Percentiles rank a stretch among this genome's conserved stretches.
Conservation (phyloP, 2,797 vertebrate genomes). For the Parauchenoglanis punctatus region DNA sequence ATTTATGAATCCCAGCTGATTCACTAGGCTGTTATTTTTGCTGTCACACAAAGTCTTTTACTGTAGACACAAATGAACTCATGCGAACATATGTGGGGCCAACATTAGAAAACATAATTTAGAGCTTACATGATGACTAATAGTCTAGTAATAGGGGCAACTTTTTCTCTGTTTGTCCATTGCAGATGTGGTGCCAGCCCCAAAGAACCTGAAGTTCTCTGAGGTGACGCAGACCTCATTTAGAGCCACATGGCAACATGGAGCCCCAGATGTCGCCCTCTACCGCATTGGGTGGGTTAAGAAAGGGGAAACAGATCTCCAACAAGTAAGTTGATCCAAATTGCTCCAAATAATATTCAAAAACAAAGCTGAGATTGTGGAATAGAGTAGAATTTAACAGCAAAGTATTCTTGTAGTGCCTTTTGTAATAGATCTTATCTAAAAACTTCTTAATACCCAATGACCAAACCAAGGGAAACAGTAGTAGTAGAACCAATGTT, state of each 20-base stretch:
- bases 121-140: conserved; percentile 1
- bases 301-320: conserved; percentile 66
- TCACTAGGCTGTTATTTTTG: neutral
- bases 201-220: conserved; percentile 84
- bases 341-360: neutral
- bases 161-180: conserved; percentile 14
- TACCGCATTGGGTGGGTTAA: conserved; percentile 88
- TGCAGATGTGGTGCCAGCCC: conserved; percentile 89
- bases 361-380: neutral
- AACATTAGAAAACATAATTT: neutral
- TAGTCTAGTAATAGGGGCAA: neutral
- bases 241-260: conserved; percentile 89
- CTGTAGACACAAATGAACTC: neutral
- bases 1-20: neutral
- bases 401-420: neutral
- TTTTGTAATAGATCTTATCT: neutral
- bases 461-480: neutral
- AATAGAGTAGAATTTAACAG: neutral
- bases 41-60: neutral
- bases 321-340: conserved; percentile 55
- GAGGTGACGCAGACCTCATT: conserved; percentile 87
- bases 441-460: neutral
- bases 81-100: neutral
- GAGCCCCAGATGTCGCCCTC: conserved; percentile 88
- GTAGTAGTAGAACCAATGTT: neutral